Evolutionary conservation across 2,113 vertebrate species (phyloP), one percentile per base, ranked within the genome.

Genomic region (Macroglossus sobrinus): DNA sequence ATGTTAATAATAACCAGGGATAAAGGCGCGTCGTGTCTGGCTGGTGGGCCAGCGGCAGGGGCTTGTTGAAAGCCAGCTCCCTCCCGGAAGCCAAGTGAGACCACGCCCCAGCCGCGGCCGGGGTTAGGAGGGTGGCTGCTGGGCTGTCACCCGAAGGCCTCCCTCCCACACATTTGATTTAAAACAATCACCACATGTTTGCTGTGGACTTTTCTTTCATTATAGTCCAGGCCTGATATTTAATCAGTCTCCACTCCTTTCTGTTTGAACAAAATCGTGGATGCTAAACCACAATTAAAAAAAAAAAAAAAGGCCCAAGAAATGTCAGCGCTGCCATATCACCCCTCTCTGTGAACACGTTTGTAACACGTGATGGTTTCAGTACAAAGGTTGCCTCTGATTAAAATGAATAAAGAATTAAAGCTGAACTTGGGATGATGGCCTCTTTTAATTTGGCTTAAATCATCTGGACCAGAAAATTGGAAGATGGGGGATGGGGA

Each of bases 321-420:
- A 98, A 98, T 98, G 98, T 98, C 98, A 98, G 97, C 96, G 96
- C 97, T 0, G 2, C 5, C 7, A 74, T 90, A 95, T 98, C 97
- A 98, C 97, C 79, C 93, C 76, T 98, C 96, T 98, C 95, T 97
- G 92, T 97, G 98, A 98, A 95, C 96, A 95, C 95, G 88, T 97
- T 96, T 7, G 14, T 95, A 98, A 97, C 97, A 89, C 94, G 93
- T 89, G 84, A 88, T 78, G 95, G 95, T 96, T 97, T 97, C 96
- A 95, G 26, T 95, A 93, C 90, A 98, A 98, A 98, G 98, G 97
- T 98, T 98, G 96, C 96, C 97, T 98, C 89, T 98, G 98, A 98
- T 98, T 98, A 98, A 98, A 98, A 98, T 98, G 98, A 98, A 98
- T 98, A 98, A 98, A 98, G 97, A 98, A 98, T 98, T 98, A 98